Evolutionary conservation across 2,888 invertebrate species (phyloP).

Genomic region (Teleogryllus oceanicus): DNA sequence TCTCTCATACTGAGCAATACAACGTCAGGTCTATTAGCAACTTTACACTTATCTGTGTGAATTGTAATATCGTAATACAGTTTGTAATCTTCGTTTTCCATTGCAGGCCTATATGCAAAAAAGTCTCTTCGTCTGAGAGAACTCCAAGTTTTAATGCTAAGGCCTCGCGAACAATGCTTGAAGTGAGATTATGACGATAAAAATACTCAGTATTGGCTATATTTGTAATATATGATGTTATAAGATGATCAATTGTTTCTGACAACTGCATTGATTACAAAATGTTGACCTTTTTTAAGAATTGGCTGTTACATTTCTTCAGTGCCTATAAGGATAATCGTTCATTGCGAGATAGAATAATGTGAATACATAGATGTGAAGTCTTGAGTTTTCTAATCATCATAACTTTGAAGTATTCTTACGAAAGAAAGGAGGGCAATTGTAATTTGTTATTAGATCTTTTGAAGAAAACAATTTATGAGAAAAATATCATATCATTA

Average conservation of each 20-base stretch:
- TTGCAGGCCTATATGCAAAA: not conserved
- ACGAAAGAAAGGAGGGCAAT: no score
- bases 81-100: not conserved
- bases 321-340: no score
- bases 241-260: not conserved
- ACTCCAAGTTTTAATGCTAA: not conserved
- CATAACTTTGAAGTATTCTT: no score
- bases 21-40: not conserved
- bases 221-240: not conserved
- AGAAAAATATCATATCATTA: no score
- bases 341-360: no score
- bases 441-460: no score
- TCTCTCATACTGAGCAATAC: not conserved
- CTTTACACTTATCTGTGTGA: not conserved
- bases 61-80: not conserved
- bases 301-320: no score
- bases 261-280: not conserved
- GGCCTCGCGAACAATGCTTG: not conserved
- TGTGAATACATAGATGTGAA: no score
- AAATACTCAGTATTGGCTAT: not conserved
- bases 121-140: not conserved
- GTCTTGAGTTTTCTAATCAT: no score
- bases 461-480: no score
- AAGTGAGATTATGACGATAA: not conserved
- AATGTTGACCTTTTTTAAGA: no score